These are phyloP conservation scores for Gallinago jamesoni DNA, from an alignment of 2,113 vertebrate genomes.

Conservation along the genomic window DNA sequence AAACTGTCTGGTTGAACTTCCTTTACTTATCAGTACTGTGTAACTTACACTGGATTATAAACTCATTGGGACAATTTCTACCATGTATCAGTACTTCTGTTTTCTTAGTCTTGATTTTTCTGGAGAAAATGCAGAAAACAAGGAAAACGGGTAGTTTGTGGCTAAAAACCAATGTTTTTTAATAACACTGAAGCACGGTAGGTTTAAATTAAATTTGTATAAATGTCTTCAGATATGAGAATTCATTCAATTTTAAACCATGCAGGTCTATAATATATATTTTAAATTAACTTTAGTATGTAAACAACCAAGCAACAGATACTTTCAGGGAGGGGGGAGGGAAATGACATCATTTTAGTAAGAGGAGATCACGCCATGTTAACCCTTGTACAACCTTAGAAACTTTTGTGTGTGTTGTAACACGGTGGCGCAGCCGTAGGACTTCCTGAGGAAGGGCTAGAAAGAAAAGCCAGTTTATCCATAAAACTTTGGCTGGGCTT, in stretches of 20 bases:
- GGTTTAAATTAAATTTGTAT: neutral
- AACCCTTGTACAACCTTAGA: constrained; percentile 54
- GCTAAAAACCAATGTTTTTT: neutral
- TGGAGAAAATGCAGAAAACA: neutral
- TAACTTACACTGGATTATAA: constrained; percentile 79
- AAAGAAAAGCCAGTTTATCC: neutral
- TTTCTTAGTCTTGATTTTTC: constrained; percentile 53
- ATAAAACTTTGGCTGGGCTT: neutral
- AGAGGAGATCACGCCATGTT: constrained; percentile 26
- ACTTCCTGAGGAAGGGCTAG: neutral
- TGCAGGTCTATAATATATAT: neutral
- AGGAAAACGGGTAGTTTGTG: neutral
- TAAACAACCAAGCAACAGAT: constrained; percentile 60
- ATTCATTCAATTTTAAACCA: neutral
- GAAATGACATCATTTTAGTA: constrained; percentile 54
- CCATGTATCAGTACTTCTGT: constrained; percentile 61
- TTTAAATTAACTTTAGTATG: constrained; percentile 29
- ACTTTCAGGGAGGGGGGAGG: neutral
- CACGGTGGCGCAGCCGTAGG: neutral
- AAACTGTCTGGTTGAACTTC: constrained; percentile 99
- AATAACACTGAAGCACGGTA: neutral
- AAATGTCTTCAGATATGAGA: neutral
- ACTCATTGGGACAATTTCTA: constrained; percentile 71
- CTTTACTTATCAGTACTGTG: constrained; percentile 84
- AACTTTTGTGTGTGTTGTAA: neutral